Base-by-base conservation (phyloP, 2,113 vertebrate genomes). In the Alectura lathami region DNA sequence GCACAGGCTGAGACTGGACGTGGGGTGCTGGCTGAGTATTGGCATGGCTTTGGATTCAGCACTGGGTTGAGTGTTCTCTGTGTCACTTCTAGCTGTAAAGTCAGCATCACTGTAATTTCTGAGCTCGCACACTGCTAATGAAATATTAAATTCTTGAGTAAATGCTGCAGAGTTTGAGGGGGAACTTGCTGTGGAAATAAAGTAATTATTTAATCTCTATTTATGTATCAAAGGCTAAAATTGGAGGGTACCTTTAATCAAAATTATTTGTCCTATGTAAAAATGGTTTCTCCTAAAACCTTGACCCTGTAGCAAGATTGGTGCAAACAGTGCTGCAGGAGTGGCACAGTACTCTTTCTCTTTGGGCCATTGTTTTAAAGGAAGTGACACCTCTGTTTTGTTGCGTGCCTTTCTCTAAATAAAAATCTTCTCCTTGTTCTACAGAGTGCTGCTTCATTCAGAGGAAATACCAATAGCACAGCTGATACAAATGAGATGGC, bases 361-460 rank as follows among this genome's bases (percentile, higher is more conserved):
- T 47, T 47, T 57, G 32, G 38, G 14, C 18, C 16, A 47, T 42
- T 51, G 50, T n/a, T 22, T 27, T 54, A 47, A 36, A 64, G 42
- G 68, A 74, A 11, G 47, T 26, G 32, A 23, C 74, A 16, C 9
- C 22, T 56, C 27, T 54, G 32, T 32, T 81, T 67, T 13, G 11
- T 6, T 24, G 32, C 56, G 21, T 83, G 13, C 72, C 24, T 81
- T 30, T 69, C 50, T 70, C 59, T 85, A 48, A 73, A 14, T 64
- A 68, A 82, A 82, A 54, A 73, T 59, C 22, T 54, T 63, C n/a
- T 92, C 27, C 42, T 85, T 87, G 83, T 83, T 64, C 4, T 83
- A 2, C 32, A 93, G 97, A 97, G 96, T 80, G 45, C 50, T 54
- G 7, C 22, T 43, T 97, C 97, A 2, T 36, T 60, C n/a, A 94